Base-by-base conservation (phyloP, 1,140 invertebrate species). In the Ips nitidus region DNA sequence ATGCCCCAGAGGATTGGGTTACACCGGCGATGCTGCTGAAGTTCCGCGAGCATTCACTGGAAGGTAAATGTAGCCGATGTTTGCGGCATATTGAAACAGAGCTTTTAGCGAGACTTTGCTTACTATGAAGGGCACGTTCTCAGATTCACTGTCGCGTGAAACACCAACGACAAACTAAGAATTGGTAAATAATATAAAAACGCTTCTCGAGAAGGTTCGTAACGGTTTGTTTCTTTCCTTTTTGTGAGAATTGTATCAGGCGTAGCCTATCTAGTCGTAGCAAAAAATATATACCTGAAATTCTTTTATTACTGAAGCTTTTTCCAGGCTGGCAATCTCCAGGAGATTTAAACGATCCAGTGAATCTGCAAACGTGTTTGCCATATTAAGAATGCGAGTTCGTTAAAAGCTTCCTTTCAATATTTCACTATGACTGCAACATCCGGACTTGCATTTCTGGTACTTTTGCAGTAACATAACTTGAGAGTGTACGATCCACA, bases 71-170 rank as follows among this genome's bases (percentile, higher is more conserved):
- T 66, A 67, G 72, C 56, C 52, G 62, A 75, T 70, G 69, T 40
- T 52, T 53, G 55, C 64, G 70, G 74, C 74, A 75, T 75, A 75
- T 73, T 60, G 72, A 75, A 75, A 69, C 50, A 65, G 66, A 66
- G 70, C 70, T 71, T 72, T 75, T 75, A 73, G 68, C 71, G 63
- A 68, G 66, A 59, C 56, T 39, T 45, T 61, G 53, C 68, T 75
- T 70, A 59, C 60, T 74, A 75, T 71, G 70, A 57, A 43, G 41
- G 40, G 57, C 74, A 75, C 74, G 74, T 75, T 66, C 62, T 59
- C 65, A 67, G 64, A 71, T 71, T 71, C 73, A 71, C 71, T 65
- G 73, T 58, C 71, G 72, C 65, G 65, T 66, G 39, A 47, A 66
- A 66, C 55, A 41, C 63, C 38, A 55, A 53, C 41, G 63, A 56